phyloP scores from a whole-genome alignment of 1,140 invertebrate species.

The Meloidogyne exigua region DNA sequence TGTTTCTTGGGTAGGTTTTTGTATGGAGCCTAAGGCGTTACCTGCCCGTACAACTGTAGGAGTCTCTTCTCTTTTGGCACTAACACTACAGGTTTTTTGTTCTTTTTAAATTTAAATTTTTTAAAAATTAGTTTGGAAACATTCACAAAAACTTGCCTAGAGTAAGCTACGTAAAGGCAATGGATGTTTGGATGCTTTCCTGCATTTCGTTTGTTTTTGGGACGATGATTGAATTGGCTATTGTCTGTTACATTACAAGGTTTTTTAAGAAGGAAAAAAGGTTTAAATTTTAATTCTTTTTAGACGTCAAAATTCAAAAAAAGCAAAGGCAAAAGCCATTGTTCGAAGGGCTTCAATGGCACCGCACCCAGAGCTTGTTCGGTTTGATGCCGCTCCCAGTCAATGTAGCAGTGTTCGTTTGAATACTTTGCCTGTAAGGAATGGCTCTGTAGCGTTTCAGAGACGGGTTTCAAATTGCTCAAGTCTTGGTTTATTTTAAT shows the following conservation, averaged over 20 bases:
- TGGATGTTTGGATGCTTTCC: constrained; percentile 63
- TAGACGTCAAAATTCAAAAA: constrained; percentile 16
- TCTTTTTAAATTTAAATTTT: not conserved
- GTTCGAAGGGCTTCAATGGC: not conserved
- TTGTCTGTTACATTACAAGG: constrained; percentile 61
- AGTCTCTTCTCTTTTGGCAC: constrained; percentile 58
- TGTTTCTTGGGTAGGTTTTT: constrained; percentile 60
- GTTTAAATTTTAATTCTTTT: not conserved
- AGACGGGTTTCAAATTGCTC: constrained; percentile 17
- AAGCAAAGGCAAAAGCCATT: constrained; percentile 19
- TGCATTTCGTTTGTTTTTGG: constrained; percentile 63
- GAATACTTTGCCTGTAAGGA: constrained; percentile 10
- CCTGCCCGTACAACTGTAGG: constrained; percentile 60
- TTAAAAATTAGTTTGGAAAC: constrained; percentile 56
- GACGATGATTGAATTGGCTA: constrained; percentile 61
- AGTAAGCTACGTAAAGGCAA: constrained; percentile 59
- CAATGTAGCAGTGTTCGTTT: constrained; percentile 6
- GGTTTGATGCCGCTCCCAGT: constrained; percentile 17
- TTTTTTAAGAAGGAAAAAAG: constrained; percentile 41
- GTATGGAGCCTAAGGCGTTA: constrained; percentile 63
- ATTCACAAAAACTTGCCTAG: constrained; percentile 61
- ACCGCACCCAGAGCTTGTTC: not conserved
- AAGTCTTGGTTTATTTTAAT: not conserved
- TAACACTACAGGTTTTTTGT: constrained; percentile 54
- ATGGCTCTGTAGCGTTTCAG: constrained; percentile 9